Evolutionary conservation across 2,888 invertebrate genomes (phyloP).

Genomic region (Piscicola geometra): DNA sequence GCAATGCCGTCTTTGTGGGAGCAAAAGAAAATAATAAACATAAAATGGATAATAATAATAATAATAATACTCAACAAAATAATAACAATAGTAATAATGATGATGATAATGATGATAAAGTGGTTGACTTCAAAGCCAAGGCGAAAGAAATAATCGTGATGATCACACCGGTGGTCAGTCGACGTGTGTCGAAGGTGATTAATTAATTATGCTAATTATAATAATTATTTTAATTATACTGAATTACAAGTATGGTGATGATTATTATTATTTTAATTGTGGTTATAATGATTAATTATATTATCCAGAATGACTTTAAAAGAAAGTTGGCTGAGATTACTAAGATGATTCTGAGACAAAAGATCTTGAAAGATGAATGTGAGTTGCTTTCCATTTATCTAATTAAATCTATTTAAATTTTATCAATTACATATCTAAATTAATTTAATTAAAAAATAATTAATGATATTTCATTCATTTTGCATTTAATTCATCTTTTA

Average conservation of each 20-base stretch:
- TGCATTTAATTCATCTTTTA: too few relatives aligned
- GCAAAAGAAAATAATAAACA: background rate
- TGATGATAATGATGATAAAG: constrained; percentile 5
- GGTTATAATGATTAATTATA: too few relatives aligned
- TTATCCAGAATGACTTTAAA: background rate
- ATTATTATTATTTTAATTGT: too few relatives aligned
- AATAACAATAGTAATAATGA: background rate
- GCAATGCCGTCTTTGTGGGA: too few relatives aligned
- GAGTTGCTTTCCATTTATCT: background rate
- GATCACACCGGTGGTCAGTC: background rate
- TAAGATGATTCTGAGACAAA: background rate
- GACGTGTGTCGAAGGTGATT: background rate
- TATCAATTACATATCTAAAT: too few relatives aligned
- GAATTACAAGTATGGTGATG: too few relatives aligned
- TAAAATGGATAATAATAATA: background rate
- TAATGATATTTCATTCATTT: too few relatives aligned
- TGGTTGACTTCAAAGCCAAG: background rate
- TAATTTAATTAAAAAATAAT: too few relatives aligned
- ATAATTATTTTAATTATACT: too few relatives aligned
- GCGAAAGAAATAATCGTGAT: background rate
- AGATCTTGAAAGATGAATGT: background rate
- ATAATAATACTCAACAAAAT: background rate
- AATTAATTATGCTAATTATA: too few relatives aligned
- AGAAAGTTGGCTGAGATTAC: background rate
- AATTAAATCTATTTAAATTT: too few relatives aligned